These are phyloP conservation scores for Drosophila pruinosa DNA, from an alignment of 1,140 invertebrate species.

Conservation along the genomic window DNA sequence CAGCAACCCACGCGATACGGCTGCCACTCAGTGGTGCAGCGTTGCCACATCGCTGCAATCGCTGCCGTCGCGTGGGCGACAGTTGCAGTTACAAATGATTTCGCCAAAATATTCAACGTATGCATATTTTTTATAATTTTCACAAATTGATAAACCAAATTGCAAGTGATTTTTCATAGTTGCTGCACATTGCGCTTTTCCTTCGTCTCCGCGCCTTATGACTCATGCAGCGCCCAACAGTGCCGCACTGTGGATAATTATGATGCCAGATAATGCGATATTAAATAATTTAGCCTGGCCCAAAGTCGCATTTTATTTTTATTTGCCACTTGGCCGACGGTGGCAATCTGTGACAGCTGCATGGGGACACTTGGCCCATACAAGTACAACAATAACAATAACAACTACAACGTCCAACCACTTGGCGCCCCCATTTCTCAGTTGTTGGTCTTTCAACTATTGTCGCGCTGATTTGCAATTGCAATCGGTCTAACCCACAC, in stretches of 20 bases:
- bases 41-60: constrained; percentile 65
- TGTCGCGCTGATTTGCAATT: constrained; percentile 68
- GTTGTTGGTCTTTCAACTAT: constrained; percentile 61
- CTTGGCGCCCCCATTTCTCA: constrained; percentile 56
- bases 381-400: constrained; percentile 5
- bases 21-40: constrained; percentile 20
- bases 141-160: constrained; percentile 81
- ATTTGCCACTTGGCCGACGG: constrained; percentile 63
- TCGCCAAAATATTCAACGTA: constrained; percentile 78
- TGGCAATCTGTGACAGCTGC: constrained; percentile 76
- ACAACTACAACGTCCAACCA: constrained; percentile 12
- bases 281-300: constrained; percentile 57
- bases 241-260: constrained; percentile 58
- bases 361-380: constrained; percentile 56
- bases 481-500: constrained; percentile 23
- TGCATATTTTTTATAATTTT: constrained; percentile 82
- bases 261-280: constrained; percentile 80
- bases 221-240: constrained; percentile 46
- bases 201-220: constrained; percentile 27
- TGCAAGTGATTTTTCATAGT: constrained; percentile 78
- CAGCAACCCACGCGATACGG: constrained; percentile 33
- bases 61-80: constrained; percentile 52
- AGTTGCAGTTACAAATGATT: constrained; percentile 73
- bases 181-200: constrained; percentile 30
- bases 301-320: constrained; percentile 55